Conservation (phyloP, 2,888 invertebrate species). For the Pristionchus japonicus region DNA sequence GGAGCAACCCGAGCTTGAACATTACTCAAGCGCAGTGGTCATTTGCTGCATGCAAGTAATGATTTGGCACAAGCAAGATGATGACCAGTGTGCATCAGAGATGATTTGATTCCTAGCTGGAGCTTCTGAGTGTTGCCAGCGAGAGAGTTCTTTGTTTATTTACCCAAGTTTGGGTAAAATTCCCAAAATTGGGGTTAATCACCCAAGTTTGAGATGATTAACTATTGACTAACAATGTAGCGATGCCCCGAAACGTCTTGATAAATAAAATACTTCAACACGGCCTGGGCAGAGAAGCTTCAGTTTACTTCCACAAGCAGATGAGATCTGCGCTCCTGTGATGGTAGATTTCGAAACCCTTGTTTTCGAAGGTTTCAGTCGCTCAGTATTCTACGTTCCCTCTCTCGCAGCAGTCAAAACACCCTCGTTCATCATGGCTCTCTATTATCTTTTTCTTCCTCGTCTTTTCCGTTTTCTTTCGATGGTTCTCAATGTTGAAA, state of each 20-base stretch:
- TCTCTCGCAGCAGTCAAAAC: background rate
- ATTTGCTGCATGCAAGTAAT: background rate
- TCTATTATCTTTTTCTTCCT: background rate
- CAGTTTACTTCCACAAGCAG: background rate
- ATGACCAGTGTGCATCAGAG: too few relatives aligned
- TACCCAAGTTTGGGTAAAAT: too few relatives aligned
- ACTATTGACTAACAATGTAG: too few relatives aligned
- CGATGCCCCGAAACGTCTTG: too few relatives aligned
- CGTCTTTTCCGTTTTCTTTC: background rate
- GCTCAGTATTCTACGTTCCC: background rate
- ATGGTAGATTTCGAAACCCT: background rate
- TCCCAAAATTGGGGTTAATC: too few relatives aligned
- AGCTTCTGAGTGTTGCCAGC: too few relatives aligned
- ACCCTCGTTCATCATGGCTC: background rate
- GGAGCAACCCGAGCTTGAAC: background rate
- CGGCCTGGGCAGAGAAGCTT: background rate
- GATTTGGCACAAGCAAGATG: background rate
- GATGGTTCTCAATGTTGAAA: background rate
- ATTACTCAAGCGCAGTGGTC: background rate
- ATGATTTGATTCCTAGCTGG: too few relatives aligned
- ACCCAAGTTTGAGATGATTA: too few relatives aligned
- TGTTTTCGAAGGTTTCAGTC: background rate
- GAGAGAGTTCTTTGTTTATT: too few relatives aligned
- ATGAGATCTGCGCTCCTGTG: too few relatives aligned
- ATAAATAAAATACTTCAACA: too few relatives aligned